Percentiles rank a stretch among this genome's conserved stretches.
Evolutionary conservation across 23 tunicate genomes (phyloP).

Genomic region (Trididemnum nubilum): DNA sequence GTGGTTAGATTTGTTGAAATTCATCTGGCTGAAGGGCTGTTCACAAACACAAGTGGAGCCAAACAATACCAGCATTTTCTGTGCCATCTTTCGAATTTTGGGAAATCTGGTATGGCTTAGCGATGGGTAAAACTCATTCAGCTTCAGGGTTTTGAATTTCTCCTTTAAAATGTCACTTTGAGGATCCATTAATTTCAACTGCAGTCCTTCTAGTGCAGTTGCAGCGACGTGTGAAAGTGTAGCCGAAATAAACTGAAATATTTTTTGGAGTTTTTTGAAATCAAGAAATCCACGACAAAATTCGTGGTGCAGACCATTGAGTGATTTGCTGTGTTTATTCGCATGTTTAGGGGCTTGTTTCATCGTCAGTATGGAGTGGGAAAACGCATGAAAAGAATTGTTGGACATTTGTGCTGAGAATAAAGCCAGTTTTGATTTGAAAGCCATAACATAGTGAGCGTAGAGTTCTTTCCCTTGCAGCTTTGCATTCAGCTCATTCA

Average conservation of each 20-base stretch:
- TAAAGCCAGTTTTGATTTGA: conserved; percentile 17
- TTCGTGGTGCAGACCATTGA: conserved; percentile 31
- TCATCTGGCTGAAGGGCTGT: conserved; percentile 27
- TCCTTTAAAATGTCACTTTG: conserved; percentile 31
- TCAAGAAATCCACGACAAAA: conserved; percentile 38
- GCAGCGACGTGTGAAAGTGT: conserved; percentile 19
- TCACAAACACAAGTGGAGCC: conserved; percentile 29
- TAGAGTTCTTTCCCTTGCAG: conserved; percentile 31
- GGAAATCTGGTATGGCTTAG: conserved; percentile 1
- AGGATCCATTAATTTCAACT: conserved; percentile 33
- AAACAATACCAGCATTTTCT: conserved; percentile 23
- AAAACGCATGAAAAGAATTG: conserved; percentile 30
- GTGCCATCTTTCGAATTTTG: conserved; percentile 26
- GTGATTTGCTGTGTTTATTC: conserved; percentile 34
- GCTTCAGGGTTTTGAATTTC: conserved; percentile 35
- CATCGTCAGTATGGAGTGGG: conserved; percentile 29
- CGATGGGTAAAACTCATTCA: conserved; percentile 31
- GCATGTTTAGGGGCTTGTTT: conserved; percentile 29
- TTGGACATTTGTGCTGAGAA: conserved; percentile 15
- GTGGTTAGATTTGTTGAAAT: conserved; percentile 28
- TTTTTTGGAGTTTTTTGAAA: too few relatives aligned
- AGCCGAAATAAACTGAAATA: conserved; percentile 24
- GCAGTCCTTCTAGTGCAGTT: conserved; percentile 23
- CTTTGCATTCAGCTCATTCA: conserved; percentile 35
- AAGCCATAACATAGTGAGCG: conserved; percentile 26